phyloP scores from a whole-genome alignment of 2,113 vertebrate species.

The Tetraodon nigroviridis region DNA sequence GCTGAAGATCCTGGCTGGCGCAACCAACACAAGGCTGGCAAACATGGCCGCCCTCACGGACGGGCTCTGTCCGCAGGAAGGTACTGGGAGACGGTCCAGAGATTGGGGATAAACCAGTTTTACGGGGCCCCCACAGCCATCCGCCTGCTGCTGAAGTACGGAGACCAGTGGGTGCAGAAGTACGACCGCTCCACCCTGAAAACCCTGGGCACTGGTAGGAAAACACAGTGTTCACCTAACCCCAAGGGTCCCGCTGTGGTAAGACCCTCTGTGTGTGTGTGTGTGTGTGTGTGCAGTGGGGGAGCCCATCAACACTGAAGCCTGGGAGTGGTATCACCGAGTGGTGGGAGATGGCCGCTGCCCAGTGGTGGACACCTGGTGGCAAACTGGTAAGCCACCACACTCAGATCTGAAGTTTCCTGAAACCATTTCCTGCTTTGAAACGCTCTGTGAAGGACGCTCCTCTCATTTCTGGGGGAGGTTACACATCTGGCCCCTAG shows the following conservation, averaged over 20 bases:
- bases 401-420: not conserved
- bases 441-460: no score
- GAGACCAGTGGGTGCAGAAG: slow-evolving; percentile 78
- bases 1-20: not conserved
- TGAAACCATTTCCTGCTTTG: no score
- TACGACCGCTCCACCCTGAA: slow-evolving; percentile 77
- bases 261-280: slow-evolving; percentile 14
- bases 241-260: not conserved
- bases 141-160: slow-evolving; percentile 76
- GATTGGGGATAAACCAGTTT: slow-evolving; percentile 82
- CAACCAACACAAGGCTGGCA: no score
- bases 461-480: no score
- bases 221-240: not conserved
- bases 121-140: slow-evolving; percentile 81
- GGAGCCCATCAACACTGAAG: slow-evolving; percentile 72
- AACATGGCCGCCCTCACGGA: not conserved
- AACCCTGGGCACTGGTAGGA: slow-evolving; percentile 77
- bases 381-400: slow-evolving; percentile 67
- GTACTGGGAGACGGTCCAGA: slow-evolving; percentile 82
- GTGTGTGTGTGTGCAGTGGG: slow-evolving; percentile 59
- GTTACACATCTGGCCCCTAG: not conserved
- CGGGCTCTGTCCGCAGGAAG: slow-evolving; percentile 59
- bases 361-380: slow-evolving; percentile 74
- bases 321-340: slow-evolving; percentile 71
- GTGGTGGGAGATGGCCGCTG: slow-evolving; percentile 68